Evolutionary conservation across 2,888 invertebrate genomes (phyloP).

Genomic region (Lasioglossum zephyrum): DNA sequence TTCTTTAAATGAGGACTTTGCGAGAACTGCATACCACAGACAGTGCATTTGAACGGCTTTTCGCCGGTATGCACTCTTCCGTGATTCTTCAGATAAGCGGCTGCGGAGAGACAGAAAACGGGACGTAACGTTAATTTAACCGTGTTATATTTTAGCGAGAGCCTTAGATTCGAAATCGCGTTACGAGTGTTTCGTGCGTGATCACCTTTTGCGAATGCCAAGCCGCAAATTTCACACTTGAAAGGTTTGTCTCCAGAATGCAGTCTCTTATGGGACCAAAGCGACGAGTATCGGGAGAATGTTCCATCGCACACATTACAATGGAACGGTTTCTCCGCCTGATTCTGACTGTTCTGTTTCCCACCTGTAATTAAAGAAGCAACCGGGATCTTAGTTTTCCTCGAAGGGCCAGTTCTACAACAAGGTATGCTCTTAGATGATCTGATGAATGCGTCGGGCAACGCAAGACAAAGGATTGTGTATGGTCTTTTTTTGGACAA

Average conservation of each 20-base stretch:
- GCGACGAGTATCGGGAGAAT: slow-evolving; percentile 93
- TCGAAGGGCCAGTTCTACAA: slow-evolving; percentile 83
- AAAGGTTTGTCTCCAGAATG: slow-evolving; percentile 94
- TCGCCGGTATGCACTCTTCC: slow-evolving; percentile 93
- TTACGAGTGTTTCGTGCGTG: neutral
- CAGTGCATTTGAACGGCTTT: slow-evolving; percentile 89
- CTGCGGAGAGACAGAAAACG: slow-evolving; percentile 66
- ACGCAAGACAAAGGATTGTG: slow-evolving; percentile 62
- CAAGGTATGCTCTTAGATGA: slow-evolving; percentile 63
- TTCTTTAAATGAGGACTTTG: slow-evolving; percentile 95
- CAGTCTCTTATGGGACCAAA: slow-evolving; percentile 95
- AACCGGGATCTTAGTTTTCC: slow-evolving; percentile 80
- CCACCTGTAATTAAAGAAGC: slow-evolving; percentile 82
- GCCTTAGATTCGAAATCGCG: neutral
- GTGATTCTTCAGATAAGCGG: slow-evolving; percentile 95
- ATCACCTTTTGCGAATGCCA: slow-evolving; percentile 92
- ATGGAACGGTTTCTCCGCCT: slow-evolving; percentile 92
- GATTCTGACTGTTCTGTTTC: slow-evolving; percentile 83
- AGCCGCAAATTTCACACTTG: slow-evolving; percentile 94
- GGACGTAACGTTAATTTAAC: neutral
- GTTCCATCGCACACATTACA: slow-evolving; percentile 94
- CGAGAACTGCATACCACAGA: slow-evolving; percentile 96
- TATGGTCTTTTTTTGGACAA: slow-evolving; percentile 45
- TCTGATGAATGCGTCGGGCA: slow-evolving; percentile 45
- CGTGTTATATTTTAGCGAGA: neutral